A percentile compares a stretch with the other conserved stretches of the same genome.
Evolutionary conservation across 35 echinoderm and acorn worm genomes (phyloP).

Genomic region (Lytechinus pictus): DNA sequence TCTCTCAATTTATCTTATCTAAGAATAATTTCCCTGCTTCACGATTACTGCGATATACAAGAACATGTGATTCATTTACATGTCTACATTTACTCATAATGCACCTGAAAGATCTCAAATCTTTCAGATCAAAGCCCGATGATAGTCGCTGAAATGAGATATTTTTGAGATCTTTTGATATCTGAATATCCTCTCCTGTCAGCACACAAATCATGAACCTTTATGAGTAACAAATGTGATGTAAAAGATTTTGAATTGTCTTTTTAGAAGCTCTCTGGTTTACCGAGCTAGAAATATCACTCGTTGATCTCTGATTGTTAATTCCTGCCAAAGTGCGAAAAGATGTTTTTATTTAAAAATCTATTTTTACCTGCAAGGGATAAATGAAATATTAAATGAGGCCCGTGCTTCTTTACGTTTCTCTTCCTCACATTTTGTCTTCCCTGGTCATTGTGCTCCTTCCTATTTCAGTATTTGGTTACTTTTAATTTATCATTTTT

Average conservation of each 20-base stretch:
- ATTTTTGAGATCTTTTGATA: constrained; percentile 10
- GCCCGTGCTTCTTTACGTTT: background rate
- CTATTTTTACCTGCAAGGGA: background rate
- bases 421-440: background rate
- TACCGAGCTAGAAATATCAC: background rate
- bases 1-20: background rate
- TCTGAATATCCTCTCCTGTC: constrained; percentile 17
- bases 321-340: background rate
- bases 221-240: constrained; percentile 20
- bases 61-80: background rate
- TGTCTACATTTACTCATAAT: background rate
- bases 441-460: background rate
- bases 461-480: background rate
- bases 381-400: background rate
- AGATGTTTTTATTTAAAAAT: constrained; percentile 21
- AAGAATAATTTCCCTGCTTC: background rate
- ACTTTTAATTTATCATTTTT: background rate
- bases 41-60: background rate
- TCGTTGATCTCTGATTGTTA: constrained; percentile 5
- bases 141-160: background rate
- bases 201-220: background rate
- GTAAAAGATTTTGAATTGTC: background rate
- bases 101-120: background rate
- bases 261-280: background rate
- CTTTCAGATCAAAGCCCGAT: background rate